A percentile compares a stretch with the other conserved stretches of the same genome.
These are phyloP conservation scores for Dascyllus trimaculatus DNA, from an alignment of 2,113 vertebrate genomes.

Conservation along the genomic window DNA sequence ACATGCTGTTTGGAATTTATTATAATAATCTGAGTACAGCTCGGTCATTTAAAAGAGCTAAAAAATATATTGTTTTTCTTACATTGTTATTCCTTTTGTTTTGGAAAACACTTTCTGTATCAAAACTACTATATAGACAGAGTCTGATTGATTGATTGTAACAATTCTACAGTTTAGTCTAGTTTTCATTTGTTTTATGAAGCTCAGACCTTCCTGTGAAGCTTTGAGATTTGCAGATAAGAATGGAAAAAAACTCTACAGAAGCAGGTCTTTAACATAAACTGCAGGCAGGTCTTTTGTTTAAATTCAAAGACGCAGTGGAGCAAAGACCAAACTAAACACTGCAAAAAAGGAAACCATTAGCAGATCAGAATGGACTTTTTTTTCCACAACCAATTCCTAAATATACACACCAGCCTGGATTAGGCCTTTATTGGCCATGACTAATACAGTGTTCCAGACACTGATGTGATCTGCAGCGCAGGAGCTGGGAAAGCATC, in stretches of 20 bases:
- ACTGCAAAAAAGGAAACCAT: neutral
- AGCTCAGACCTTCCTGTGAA: neutral
- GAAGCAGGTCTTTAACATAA: neutral
- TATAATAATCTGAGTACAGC: too few relatives aligned
- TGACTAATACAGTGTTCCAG: constrained; percentile 56
- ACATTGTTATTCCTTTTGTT: too few relatives aligned
- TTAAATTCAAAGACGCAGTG: constrained; percentile 1
- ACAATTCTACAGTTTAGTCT: too few relatives aligned
- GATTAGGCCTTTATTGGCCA: constrained; percentile 44
- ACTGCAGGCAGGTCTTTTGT: neutral
- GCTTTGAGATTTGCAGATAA: neutral
- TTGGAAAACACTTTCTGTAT: too few relatives aligned
- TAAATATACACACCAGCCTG: constrained; percentile 34
- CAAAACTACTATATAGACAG: too few relatives aligned
- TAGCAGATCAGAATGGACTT: constrained; percentile 12
- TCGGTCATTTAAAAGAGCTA: too few relatives aligned
- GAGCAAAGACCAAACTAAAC: neutral
- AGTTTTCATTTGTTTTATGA: too few relatives aligned
- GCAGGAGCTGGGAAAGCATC: constrained; percentile 40
- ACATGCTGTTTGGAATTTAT: too few relatives aligned
- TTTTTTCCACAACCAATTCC: constrained; percentile 20
- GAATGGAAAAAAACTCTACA: neutral
- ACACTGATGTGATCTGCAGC: constrained; percentile 58
- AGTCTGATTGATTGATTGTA: too few relatives aligned
- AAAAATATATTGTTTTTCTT: too few relatives aligned